These are phyloP conservation scores for Aricia agestis DNA, from an alignment of 1,140 invertebrate genomes.

Conservation along the genomic window DNA sequence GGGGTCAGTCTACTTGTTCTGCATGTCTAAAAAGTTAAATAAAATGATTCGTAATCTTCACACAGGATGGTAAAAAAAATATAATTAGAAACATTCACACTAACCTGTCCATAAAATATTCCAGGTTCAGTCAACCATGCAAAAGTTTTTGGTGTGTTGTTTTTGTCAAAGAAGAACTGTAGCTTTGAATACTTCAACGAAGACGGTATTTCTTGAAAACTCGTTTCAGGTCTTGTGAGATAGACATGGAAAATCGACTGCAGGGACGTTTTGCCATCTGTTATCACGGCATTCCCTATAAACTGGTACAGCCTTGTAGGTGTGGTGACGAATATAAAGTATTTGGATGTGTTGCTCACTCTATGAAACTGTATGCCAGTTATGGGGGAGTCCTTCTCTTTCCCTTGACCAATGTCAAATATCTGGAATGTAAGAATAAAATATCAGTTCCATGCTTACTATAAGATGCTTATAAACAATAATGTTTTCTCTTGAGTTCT, in stretches of 20 bases:
- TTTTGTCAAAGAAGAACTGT: slow-evolving; percentile 85
- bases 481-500: no score
- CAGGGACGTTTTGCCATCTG: slow-evolving; percentile 87
- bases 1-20: no score
- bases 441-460: no score
- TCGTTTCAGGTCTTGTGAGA: slow-evolving; percentile 83
- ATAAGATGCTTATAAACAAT: no score
- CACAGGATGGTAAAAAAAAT: no score
- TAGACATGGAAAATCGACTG: slow-evolving; percentile 90
- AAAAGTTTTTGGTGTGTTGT: slow-evolving; percentile 85
- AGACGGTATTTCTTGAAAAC: slow-evolving; percentile 86
- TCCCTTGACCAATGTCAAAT: slow-evolving; percentile 89
- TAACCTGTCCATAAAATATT: slow-evolving; percentile 83
- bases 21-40: no score
- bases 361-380: slow-evolving; percentile 91
- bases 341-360: slow-evolving; percentile 82
- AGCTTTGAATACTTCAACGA: slow-evolving; percentile 87
- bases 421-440: slow-evolving; percentile 76
- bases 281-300: slow-evolving; percentile 82
- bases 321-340: slow-evolving; percentile 90
- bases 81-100: no score
- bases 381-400: slow-evolving; percentile 84
- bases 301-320: slow-evolving; percentile 91
- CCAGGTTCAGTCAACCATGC: slow-evolving; percentile 90
- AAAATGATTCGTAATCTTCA: no score